These are phyloP conservation scores for Turnix velox DNA, from an alignment of 2,113 vertebrate genomes.

Conservation along the genomic window DNA sequence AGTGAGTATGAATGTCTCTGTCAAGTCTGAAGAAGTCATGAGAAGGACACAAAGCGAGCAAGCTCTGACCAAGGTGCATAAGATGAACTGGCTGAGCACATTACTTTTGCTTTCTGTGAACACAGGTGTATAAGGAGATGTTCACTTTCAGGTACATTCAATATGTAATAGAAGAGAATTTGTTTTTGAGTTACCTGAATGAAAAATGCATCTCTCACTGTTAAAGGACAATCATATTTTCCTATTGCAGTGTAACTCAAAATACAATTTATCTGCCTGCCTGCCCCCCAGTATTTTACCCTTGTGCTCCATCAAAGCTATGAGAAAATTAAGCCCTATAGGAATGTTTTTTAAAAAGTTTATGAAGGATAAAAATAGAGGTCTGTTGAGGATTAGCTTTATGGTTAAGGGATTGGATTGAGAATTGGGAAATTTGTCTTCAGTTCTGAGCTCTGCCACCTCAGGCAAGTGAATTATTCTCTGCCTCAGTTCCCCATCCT, in stretches of 20 bases:
- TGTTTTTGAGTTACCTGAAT: constrained; percentile 5
- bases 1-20: background rate
- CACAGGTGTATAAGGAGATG: background rate
- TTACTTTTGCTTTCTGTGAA: constrained; percentile 5
- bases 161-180: constrained; percentile 18
- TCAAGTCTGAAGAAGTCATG: background rate
- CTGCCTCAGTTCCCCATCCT: background rate
- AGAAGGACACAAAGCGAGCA: background rate
- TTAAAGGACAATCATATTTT: constrained; percentile 40
- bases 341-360: background rate
- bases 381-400: constrained; percentile 6
- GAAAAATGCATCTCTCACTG: constrained; percentile 8
- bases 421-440: constrained; percentile 15
- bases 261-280: constrained; percentile 26
- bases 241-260: background rate
- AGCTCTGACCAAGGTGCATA: background rate
- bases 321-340: constrained; percentile 12
- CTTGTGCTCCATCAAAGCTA: background rate
- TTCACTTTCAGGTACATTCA: constrained; percentile 17
- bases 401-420: background rate
- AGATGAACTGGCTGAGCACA: background rate
- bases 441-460: background rate
- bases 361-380: constrained; percentile 10
- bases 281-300: background rate
- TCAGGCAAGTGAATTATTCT: background rate